Evolutionary conservation across 2,888 invertebrate genomes (phyloP), one percentile per base, ranked within the genome.

Genomic region (Pseudoips prasinana): DNA sequence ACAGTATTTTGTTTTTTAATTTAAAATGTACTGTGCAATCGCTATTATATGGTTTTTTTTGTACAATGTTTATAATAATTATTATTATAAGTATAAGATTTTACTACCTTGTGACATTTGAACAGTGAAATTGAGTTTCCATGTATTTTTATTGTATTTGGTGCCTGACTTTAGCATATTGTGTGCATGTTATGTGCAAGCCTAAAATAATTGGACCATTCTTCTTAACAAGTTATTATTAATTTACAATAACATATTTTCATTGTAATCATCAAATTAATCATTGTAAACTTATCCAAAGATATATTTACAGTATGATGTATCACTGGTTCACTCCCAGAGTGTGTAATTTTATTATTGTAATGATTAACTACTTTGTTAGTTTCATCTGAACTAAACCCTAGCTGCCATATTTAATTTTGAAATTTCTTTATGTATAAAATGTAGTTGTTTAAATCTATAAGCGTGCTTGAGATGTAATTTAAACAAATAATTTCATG

Each of bases 381-480:
- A 52, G 54, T 64, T 63, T 56, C 51, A 61, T 58, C 57, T 39
- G 51, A 20, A 64, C 57, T 58, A 54, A 56, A 63, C 44, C 52
- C 58, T 74, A 74, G 80, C 80, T 82, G 81, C 81, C 81, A 82
- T 82, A 80, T 73, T 66, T 73, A 60, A 56, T 52, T 68, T 73
- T 72, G 65, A 61, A 60, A 64, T 60, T 57, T 58, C 47, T 58
- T 57, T 62, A 45, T 62, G 47, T 62, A 48, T 64, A 59, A 62
- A 52, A 47, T 26, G 10, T 64, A 62, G 46, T 45, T 65, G 58
- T 60, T 41, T 51, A 56, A 54, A 49, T 42, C 53, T 63, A 58
- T 62, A 50, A 58, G 55, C 58, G 54, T 64, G 61, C 65, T 67
- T 70, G 58, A 60, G 49, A 40, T 57, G 50, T 68, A 58, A 60